These are phyloP conservation scores for Aporophyla nigra DNA, from an alignment of 2,888 invertebrate species.

Conservation along the genomic window DNA sequence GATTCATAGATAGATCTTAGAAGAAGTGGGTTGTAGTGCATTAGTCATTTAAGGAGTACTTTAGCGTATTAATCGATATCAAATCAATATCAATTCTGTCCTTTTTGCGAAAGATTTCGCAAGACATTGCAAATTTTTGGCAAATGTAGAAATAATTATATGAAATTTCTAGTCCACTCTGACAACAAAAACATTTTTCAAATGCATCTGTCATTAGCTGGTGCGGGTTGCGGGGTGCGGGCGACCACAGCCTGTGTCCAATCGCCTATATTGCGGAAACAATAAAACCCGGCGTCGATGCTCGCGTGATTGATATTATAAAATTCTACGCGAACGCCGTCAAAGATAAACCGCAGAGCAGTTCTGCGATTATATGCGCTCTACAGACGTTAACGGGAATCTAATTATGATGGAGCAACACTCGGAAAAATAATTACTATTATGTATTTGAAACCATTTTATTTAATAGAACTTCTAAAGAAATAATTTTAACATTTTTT, in stretches of 20 bases:
- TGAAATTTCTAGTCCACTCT: slow-evolving; percentile 19
- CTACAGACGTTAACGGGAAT: slow-evolving; percentile 67
- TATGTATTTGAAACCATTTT: slow-evolving; percentile 4
- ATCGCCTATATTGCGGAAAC: slow-evolving; percentile 80
- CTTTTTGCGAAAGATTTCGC: background rate
- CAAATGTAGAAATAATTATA: slow-evolving; percentile 32
- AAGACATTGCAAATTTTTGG: slow-evolving; percentile 15
- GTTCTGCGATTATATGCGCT: slow-evolving; percentile 66
- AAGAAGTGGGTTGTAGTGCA: slow-evolving; percentile 37
- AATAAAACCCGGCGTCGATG: slow-evolving; percentile 73
- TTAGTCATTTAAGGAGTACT: slow-evolving; percentile 36
- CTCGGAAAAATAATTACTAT: slow-evolving; percentile 34
- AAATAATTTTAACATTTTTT: slow-evolving; percentile 2
- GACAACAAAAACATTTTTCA: slow-evolving; percentile 45
- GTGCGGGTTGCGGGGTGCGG: slow-evolving; percentile 28
- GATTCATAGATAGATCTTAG: slow-evolving; percentile 54
- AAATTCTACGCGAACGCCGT: slow-evolving; percentile 67
- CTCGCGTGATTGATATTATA: slow-evolving; percentile 76
- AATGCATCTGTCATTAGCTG: slow-evolving; percentile 53
- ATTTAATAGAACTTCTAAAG: background rate
- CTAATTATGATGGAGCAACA: slow-evolving; percentile 57
- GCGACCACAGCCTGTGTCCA: slow-evolving; percentile 67
- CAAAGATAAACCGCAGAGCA: slow-evolving; percentile 66
- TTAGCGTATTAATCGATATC: slow-evolving; percentile 15
- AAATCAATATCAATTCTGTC: slow-evolving; percentile 4